phyloP scores from a whole-genome alignment of 53 echinoderm and acorn worm genomes.

The Arbacia lixula region DNA sequence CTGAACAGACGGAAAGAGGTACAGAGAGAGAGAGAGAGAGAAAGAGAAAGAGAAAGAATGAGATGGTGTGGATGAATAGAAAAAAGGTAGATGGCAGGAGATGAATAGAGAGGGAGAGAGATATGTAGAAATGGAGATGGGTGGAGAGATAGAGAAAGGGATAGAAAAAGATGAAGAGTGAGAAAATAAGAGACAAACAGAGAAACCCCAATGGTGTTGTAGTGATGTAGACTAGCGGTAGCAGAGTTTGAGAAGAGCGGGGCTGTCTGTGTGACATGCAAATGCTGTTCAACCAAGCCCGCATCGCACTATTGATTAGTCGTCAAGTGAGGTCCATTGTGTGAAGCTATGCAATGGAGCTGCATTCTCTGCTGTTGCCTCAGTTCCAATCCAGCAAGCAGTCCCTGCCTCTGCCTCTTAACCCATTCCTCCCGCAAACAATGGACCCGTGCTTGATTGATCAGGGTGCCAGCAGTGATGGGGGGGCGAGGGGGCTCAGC shows the following conservation, averaged over 20 bases:
- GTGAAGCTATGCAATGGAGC: conserved; percentile 9
- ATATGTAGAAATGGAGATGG: too few species aligned
- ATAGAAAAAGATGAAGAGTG: too few species aligned
- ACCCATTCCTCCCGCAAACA: conserved; percentile 30
- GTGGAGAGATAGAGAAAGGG: not conserved
- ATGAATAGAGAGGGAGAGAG: too few species aligned
- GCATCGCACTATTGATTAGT: conserved; percentile 55
- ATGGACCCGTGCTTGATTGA: not conserved
- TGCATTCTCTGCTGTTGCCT: conserved; percentile 12
- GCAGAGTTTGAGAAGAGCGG: conserved; percentile 42
- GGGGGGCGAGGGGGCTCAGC: conserved; percentile 6
- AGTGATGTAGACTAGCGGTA: conserved; percentile 31
- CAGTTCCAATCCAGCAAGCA: conserved; percentile 38
- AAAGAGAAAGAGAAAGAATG: not conserved
- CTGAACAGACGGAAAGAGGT: not conserved
- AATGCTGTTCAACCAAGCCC: conserved; percentile 59
- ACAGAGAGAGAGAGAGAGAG: not conserved
- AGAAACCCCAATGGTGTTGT: too few species aligned
- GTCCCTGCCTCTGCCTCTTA: not conserved
- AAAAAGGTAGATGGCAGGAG: too few species aligned
- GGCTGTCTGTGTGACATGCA: conserved; percentile 49
- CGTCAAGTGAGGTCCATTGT: conserved; percentile 61
- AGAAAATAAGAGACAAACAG: too few species aligned
- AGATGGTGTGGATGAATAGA: too few species aligned
- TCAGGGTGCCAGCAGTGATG: conserved; percentile 4